Percentiles rank a stretch among this genome's conserved stretches.
These are phyloP conservation scores for Albula glossodonta DNA, from an alignment of 2,113 vertebrate genomes.

Conservation along the genomic window DNA sequence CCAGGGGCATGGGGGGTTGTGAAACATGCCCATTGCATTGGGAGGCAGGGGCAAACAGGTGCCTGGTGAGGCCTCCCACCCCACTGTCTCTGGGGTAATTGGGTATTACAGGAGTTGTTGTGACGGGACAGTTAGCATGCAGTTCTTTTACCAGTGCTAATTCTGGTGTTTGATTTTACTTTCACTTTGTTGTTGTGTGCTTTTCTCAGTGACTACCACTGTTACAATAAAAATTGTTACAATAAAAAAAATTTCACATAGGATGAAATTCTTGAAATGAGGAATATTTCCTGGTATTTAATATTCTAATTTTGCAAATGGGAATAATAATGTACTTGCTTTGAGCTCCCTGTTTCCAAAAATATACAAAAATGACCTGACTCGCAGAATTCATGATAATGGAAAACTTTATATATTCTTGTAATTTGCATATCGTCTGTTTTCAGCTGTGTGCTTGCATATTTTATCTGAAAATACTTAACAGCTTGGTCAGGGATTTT, in stretches of 20 bases:
- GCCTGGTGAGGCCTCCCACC: constrained; percentile 52
- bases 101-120: background rate
- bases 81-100: background rate
- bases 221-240: background rate
- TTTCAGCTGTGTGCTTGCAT: background rate
- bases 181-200: background rate
- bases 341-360: background rate
- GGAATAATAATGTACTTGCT: background rate
- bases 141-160: background rate
- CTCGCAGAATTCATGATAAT: background rate
- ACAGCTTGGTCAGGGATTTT: background rate
- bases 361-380: background rate
- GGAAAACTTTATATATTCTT: background rate
- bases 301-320: background rate
- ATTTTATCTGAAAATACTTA: background rate
- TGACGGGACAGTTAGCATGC: background rate
- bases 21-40: constrained; percentile 64
- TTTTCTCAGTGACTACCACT: background rate
- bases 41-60: constrained; percentile 65
- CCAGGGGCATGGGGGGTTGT: constrained; percentile 64
- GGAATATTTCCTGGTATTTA: background rate
- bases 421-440: constrained; percentile 6
- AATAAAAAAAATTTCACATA: background rate
- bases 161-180: background rate
- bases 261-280: background rate